Evolutionary conservation across 2,113 vertebrate species (phyloP), one percentile per base, ranked within the genome.

Genomic region (Ammospiza caudacuta): DNA sequence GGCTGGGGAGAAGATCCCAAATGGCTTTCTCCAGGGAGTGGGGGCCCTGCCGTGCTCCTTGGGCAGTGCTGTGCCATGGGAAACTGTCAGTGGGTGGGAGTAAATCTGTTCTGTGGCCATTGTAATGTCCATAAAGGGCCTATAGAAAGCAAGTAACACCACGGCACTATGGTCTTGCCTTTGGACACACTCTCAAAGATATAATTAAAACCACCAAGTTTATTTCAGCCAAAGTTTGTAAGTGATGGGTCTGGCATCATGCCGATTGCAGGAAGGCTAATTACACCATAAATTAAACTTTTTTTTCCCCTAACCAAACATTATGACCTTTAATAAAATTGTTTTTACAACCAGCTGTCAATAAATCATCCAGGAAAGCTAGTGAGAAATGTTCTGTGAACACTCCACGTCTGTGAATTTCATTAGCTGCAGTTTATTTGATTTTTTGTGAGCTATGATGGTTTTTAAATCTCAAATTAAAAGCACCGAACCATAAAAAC

Each of bases 261-360:
- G 97, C 97, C 98, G 95, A 97, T 97, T 98, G 98, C 97, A 98
- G 97, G 97, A 98, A 97, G 97, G 97, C 98, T 98, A 98, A 98
- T 98, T 98, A 98, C 95, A 92, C 97, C 97, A 98, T 99, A 98
- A 98, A 99, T 98, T 98, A 97, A 97, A 97, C 78, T 81, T 75
- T 76, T 89, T 51, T 97, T 83, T 81, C 89, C 87, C 96, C 95
- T 92, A 73, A 96, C 96, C 94, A 97, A 98, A 98, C 98, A 98
- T 98, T 98, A 97, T 98, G 98, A 98, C 96, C 98, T 98, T 98
- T 98, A 98, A 98, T 98, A 98, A 97, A 98, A 98, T 98, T 98
- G 98, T 98, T 99, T 99, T 98, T 98, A 98, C 97, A 98, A 98
- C 98, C 97, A 84, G 96, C 97, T 98, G 97, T 97, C 97, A 98